Base-by-base conservation (phyloP, 2,888 invertebrate species). In the Pyralis farinalis region DNA sequence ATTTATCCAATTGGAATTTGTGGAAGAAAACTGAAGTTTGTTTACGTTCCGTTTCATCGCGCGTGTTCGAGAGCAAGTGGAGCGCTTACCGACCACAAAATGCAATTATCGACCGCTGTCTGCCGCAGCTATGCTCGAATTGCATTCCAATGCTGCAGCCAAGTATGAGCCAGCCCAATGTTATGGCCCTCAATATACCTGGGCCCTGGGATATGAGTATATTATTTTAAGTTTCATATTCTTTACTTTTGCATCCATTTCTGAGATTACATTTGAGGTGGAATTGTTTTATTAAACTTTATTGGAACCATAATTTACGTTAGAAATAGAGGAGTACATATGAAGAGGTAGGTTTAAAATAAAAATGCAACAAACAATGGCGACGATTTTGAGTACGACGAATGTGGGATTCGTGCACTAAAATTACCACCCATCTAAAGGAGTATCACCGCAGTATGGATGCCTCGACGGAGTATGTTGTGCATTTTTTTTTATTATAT, bases 101-200 rank as follows among this genome's bases (percentile, higher is more conserved):
- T 83, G 84, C 81, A 87, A 86, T 87, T 86, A 88, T 82, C 77
- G 83, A 81, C 72, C 79, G 74, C 71, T 76, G 80, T 80, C 81
- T 76, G 69, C 77, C 72, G 56, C 80, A 83, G 81, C 74, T 73
- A 79, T 77, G 78, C 74, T 70, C 55, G 70, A 69, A 81, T 81
- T 74, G 79, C 83, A 85, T 84, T 83, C 79, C 82, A 49, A 68
- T 72, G 71, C 63, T 61, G 60, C 57, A 60, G 63, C 64, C 63
- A 63, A 66, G 67, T 72, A 71, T 74, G 71, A 73, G 60, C 55
- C 55, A 29, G 33, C 32, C 25, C 39, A 39, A 33, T 39, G 39
- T 39, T 39, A 39, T 39, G 39, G 39, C 39, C 33, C 28, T 32
- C 27, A 32, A 39, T 39, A 39, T 32, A 39, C 12, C 33, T 12